Evolutionary conservation across 2,797 vertebrate genomes (phyloP).

Genomic region (Pelodytes ibericus): DNA sequence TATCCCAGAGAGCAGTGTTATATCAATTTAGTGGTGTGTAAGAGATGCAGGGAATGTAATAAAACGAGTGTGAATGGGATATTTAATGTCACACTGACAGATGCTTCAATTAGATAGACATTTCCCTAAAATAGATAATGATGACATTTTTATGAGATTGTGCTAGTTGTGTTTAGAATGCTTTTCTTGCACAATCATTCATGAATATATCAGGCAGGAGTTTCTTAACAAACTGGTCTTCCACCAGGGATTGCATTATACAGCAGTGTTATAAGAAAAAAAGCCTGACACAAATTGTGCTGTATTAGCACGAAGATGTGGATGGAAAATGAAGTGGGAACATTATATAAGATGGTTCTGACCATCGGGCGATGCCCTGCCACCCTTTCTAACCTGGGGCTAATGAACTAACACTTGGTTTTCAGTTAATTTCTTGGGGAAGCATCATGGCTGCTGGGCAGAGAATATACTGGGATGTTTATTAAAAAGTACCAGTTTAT

Average conservation of each 20-base stretch:
- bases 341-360: too few relatives aligned
- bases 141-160: conserved; percentile 76
- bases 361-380: too few relatives aligned
- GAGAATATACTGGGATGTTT: too few relatives aligned
- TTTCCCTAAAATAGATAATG: conserved; percentile 75
- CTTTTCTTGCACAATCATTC: conserved; percentile 57
- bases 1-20: conserved; percentile 63
- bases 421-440: too few relatives aligned
- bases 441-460: too few relatives aligned
- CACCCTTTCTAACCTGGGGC: too few relatives aligned
- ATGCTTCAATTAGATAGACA: conserved; percentile 76
- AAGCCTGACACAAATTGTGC: too few relatives aligned
- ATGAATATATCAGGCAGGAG: conserved; percentile 58
- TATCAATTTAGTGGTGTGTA: conserved; percentile 67
- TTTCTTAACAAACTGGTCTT: neutral
- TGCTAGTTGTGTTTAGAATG: conserved; percentile 63
- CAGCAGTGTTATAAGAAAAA: too few relatives aligned
- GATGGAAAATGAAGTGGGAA: too few relatives aligned
- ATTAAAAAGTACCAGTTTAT: too few relatives aligned
- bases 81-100: conserved; percentile 74
- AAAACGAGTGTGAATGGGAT: conserved; percentile 65
- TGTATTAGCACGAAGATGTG: too few relatives aligned
- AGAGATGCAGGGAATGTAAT: conserved; percentile 66
- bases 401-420: too few relatives aligned
- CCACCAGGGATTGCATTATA: neutral